Percentiles rank a stretch among this genome's conserved stretches.
phyloP scores from a whole-genome alignment of 2,113 vertebrate genomes.

The Daboia siamensis region DNA sequence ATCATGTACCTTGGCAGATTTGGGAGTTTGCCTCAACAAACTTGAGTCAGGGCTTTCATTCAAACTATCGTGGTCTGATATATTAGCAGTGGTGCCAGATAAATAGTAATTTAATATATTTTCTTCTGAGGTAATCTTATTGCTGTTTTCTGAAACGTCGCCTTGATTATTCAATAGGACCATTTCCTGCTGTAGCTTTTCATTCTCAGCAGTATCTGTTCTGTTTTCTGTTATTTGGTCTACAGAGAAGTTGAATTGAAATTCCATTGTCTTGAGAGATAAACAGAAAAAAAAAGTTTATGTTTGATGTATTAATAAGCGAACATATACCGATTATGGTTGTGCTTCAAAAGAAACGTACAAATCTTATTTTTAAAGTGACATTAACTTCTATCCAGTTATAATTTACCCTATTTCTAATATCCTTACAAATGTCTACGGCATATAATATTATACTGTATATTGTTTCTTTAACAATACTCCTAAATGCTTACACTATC shows the following conservation, averaged over 20 bases:
- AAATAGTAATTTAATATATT: not conserved
- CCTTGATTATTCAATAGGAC: constrained; percentile 19
- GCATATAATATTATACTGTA: not conserved
- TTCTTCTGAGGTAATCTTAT: not conserved
- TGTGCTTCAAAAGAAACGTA: not conserved
- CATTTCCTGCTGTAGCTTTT: not conserved
- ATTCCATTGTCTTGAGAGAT: constrained; percentile 60
- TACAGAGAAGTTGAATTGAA: constrained; percentile 72
- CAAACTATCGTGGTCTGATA: not conserved
- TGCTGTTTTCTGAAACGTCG: not conserved
- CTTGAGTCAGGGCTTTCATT: not conserved
- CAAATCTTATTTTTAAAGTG: not conserved
- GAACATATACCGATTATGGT: not conserved
- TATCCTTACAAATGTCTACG: not conserved
- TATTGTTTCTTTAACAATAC: not conserved
- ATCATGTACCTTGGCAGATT: constrained; percentile 66
- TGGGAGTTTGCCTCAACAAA: not conserved
- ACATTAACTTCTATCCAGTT: fast-evolving
- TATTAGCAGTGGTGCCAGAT: not conserved
- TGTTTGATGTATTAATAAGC: not conserved
- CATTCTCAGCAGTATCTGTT: not conserved
- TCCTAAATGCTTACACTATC: not conserved
- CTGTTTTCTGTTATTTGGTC: constrained; percentile 47
- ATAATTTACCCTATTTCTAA: fast-evolving
- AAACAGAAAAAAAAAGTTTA: not conserved